Evolutionary conservation across 23 tunicate genomes (phyloP).

Genomic region (Halocynthia aurantium): DNA sequence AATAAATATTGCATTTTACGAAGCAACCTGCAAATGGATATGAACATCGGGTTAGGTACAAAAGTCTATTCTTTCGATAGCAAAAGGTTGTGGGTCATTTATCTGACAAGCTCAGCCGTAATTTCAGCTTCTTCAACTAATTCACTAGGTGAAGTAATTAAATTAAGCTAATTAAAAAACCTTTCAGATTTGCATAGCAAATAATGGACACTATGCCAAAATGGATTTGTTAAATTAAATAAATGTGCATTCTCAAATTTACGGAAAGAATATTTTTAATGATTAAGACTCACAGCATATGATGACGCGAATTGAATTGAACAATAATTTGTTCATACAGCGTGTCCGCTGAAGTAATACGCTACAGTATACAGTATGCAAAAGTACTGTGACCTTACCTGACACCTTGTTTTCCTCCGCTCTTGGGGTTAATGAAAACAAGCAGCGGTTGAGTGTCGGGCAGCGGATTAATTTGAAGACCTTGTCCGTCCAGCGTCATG

Average conservation of each 20-base stretch:
- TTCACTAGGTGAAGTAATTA: too few species aligned
- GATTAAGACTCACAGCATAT: neutral
- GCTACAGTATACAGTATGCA: too few species aligned
- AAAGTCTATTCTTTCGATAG: too few species aligned
- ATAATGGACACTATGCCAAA: too few species aligned
- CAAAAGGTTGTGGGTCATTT: too few species aligned
- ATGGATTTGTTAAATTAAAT: too few species aligned
- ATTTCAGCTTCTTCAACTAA: too few species aligned
- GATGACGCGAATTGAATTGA: neutral
- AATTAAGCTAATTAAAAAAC: too few species aligned
- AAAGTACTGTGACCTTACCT: constrained; percentile 15
- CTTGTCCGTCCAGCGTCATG: constrained; percentile 86
- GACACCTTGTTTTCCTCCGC: constrained; percentile 84
- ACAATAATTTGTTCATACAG: neutral
- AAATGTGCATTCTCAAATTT: too few species aligned
- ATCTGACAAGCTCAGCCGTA: too few species aligned
- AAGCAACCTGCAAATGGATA: constrained; percentile 25
- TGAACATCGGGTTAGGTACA: neutral
- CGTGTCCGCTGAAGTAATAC: neutral
- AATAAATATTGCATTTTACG: constrained; percentile 74
- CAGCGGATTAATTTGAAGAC: constrained; percentile 53
- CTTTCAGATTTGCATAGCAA: too few species aligned
- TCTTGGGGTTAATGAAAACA: constrained; percentile 78
- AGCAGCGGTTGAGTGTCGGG: constrained; percentile 64
- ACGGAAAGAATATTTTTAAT: too few species aligned